Evolutionary conservation across 2,113 vertebrate genomes (phyloP).

Genomic region (Ceuthmochares aereus): DNA sequence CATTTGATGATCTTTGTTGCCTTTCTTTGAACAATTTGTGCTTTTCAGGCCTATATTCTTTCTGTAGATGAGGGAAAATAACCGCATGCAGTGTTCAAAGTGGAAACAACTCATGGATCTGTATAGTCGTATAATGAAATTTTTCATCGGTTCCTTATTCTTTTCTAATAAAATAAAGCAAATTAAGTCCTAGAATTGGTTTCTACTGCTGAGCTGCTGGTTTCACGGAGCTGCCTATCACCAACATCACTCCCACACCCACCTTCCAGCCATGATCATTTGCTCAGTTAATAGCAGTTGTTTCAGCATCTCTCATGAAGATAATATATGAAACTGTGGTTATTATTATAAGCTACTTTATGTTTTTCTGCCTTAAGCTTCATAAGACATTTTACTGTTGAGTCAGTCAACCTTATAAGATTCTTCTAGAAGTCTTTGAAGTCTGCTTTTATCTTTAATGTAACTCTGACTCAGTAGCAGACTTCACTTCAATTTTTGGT

Average conservation of each 20-base stretch:
- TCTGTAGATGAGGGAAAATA: background rate
- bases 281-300: background rate
- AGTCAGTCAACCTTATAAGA: background rate
- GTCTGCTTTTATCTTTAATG: background rate
- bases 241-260: background rate
- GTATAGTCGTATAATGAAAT: background rate
- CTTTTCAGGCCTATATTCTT: background rate
- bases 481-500: background rate
- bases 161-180: background rate
- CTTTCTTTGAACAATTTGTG: background rate
- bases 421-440: background rate
- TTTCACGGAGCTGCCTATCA: background rate
- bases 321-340: background rate
- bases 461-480: background rate
- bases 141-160: fast-evolving
- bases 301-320: background rate
- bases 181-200: background rate
- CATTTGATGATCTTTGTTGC: background rate
- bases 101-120: background rate
- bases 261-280: fast-evolving
- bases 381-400: background rate
- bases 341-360: background rate
- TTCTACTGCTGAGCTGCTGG: background rate
- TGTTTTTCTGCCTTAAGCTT: background rate
- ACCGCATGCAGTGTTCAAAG: background rate